Percentiles rank a stretch among this genome's conserved stretches.
Evolutionary conservation across 2,888 invertebrate genomes (phyloP).

Genomic region (Apodemia duryi): DNA sequence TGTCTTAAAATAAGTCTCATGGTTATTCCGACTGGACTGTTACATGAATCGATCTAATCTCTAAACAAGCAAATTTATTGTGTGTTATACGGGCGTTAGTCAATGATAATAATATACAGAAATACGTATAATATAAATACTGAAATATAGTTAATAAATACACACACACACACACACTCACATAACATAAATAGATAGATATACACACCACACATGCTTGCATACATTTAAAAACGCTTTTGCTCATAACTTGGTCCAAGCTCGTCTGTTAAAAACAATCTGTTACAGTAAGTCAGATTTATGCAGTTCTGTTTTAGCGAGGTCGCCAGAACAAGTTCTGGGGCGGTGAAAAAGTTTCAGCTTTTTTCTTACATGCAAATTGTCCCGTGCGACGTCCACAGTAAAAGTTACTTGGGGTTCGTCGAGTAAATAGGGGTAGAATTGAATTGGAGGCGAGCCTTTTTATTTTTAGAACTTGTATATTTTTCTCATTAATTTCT

Average conservation of each 20-base stretch:
- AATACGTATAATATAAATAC: too few species aligned
- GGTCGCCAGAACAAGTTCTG: slow-evolving; percentile 19
- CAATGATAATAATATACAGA: too few species aligned
- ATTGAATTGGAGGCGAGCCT: not conserved
- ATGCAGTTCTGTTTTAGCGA: slow-evolving; percentile 42
- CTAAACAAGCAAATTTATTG: too few species aligned
- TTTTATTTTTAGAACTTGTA: not conserved
- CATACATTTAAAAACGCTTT: not conserved
- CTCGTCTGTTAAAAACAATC: slow-evolving; percentile 45
- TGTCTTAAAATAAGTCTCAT: too few species aligned
- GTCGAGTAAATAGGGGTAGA: slow-evolving; percentile 1
- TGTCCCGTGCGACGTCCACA: slow-evolving; percentile 7
- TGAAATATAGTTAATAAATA: too few species aligned
- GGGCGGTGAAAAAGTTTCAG: slow-evolving; percentile 8
- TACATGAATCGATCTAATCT: too few species aligned
- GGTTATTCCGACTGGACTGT: too few species aligned
- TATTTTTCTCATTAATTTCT: not conserved
- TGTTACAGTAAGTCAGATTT: slow-evolving; percentile 44
- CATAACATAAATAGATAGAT: too few species aligned
- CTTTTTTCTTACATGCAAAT: slow-evolving; percentile 13
- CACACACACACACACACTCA: too few species aligned
- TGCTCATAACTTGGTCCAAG: not conserved
- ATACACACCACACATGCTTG: too few species aligned
- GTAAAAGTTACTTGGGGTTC: slow-evolving; percentile 4
- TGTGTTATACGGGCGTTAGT: too few species aligned